phyloP scores from a whole-genome alignment of 2,113 vertebrate genomes.

The Phoxinus phoxinus region DNA sequence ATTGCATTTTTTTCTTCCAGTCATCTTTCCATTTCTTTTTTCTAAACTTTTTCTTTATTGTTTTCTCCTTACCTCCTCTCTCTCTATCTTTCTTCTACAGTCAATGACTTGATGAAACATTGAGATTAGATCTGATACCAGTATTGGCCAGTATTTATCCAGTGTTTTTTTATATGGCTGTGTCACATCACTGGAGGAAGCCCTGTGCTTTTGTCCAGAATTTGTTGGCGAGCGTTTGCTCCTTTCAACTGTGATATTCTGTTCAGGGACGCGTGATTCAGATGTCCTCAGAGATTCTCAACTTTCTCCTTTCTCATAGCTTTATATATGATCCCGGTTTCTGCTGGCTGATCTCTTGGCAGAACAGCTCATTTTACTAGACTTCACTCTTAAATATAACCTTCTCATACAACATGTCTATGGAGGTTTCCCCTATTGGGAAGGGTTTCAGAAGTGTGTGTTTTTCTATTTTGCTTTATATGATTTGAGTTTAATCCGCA shows the following conservation, averaged over 20 bases:
- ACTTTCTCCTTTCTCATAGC: constrained; percentile 21
- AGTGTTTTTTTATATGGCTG: constrained; percentile 8
- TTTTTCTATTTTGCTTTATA: constrained; percentile 28
- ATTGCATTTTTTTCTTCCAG: background rate
- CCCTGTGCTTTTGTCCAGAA: background rate
- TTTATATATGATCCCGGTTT: constrained; percentile 36
- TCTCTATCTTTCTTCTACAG: background rate
- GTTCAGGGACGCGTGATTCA: constrained; percentile 3
- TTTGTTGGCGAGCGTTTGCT: background rate
- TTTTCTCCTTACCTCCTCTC: background rate
- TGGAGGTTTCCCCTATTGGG: constrained; percentile 14
- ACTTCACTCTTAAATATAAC: constrained; percentile 28
- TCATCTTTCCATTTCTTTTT: background rate
- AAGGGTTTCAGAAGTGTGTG: background rate
- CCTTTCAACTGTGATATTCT: constrained; percentile 14
- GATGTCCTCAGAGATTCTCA: constrained; percentile 31
- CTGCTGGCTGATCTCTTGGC: constrained; percentile 17
- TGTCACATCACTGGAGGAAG: constrained; percentile 24
- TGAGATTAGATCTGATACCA: background rate
- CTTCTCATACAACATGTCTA: constrained; percentile 18
- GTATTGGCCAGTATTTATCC: background rate
- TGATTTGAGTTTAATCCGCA: background rate
- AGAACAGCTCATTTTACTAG: constrained; percentile 32
- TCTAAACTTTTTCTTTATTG: background rate
- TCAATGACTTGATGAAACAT: background rate